Conservation (phyloP, 1,140 invertebrate genomes). For the Drosophila obscura region DNA sequence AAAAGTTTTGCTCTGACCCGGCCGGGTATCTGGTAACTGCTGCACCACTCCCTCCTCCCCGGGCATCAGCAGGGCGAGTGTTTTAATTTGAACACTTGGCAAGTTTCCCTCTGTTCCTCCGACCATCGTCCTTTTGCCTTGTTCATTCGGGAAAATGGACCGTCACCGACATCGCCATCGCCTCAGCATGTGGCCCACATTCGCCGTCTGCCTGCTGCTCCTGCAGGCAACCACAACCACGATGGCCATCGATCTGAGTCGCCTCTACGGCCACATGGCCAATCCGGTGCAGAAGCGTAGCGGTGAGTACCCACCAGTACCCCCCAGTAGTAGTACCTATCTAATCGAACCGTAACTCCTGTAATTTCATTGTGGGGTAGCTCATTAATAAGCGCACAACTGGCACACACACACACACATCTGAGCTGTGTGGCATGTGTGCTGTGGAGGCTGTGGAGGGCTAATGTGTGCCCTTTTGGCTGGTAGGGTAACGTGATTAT, state of each 20-base stretch:
- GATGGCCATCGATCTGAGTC: constrained; percentile 82
- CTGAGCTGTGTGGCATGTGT: no score
- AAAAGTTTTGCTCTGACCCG: constrained; percentile 40
- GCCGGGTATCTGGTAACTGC: no score
- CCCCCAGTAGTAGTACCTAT: no score
- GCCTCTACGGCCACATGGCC: constrained; percentile 81
- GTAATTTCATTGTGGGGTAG: constrained; percentile 20
- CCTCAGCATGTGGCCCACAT: constrained; percentile 69
- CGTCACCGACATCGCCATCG: constrained; percentile 43
- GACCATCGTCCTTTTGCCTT: constrained; percentile 9
- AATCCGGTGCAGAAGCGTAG: constrained; percentile 78
- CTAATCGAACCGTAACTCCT: constrained; percentile 26
- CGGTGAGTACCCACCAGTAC: constrained; percentile 58
- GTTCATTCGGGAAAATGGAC: constrained; percentile 52
- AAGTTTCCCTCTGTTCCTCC: constrained; percentile 9
- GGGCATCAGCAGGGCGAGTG: constrained; percentile 18
- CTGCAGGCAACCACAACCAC: constrained; percentile 60
- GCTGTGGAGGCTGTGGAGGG: no score
- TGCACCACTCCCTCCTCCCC: no score
- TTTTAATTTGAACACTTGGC: constrained; percentile 58
- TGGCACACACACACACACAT: no score
- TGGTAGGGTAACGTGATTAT: no score
- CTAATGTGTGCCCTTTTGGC: no score
- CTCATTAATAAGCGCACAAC: constrained; percentile 26
- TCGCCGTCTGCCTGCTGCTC: constrained; percentile 62